A percentile compares a stretch with the other conserved stretches of the same genome.
phyloP scores from a whole-genome alignment of 2,888 invertebrate species.

The Metallyticus violacea region DNA sequence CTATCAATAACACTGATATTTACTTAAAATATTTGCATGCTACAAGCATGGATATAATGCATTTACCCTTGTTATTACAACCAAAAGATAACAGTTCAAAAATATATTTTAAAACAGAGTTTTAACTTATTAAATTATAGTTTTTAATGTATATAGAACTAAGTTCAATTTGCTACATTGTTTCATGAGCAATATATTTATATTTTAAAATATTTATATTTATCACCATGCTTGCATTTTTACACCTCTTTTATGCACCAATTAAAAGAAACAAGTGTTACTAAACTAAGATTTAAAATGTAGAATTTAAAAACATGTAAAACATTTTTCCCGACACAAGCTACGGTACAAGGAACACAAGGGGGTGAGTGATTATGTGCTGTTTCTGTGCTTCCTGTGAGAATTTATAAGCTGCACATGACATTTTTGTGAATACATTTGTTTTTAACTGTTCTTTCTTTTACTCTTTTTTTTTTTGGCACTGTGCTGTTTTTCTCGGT shows the following conservation, averaged over 20 bases:
- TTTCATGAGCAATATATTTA: neutral
- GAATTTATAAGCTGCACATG: neutral
- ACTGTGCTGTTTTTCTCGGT: neutral
- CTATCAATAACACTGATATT: neutral
- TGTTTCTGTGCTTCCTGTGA: neutral
- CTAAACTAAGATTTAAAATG: neutral
- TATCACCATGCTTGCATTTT: neutral
- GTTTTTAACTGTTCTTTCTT: neutral
- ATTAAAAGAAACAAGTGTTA: neutral
- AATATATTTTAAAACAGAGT: no score
- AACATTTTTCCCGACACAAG: conserved; percentile 44
- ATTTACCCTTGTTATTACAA: no score
- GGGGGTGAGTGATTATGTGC: conserved; percentile 43
- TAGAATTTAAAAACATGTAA: conserved; percentile 14
- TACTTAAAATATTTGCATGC: neutral
- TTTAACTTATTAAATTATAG: no score
- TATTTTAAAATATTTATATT: neutral
- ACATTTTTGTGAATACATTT: neutral
- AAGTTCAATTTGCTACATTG: no score
- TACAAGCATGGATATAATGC: no score
- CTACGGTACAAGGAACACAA: conserved; percentile 48
- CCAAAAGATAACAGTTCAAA: no score
- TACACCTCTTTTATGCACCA: neutral
- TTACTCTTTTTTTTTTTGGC: neutral
- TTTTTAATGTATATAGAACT: no score